A percentile compares a stretch with the other conserved stretches of the same genome.
These are phyloP conservation scores for Chymomyza amoena DNA, from an alignment of 2,888 invertebrate genomes.

Conservation along the genomic window DNA sequence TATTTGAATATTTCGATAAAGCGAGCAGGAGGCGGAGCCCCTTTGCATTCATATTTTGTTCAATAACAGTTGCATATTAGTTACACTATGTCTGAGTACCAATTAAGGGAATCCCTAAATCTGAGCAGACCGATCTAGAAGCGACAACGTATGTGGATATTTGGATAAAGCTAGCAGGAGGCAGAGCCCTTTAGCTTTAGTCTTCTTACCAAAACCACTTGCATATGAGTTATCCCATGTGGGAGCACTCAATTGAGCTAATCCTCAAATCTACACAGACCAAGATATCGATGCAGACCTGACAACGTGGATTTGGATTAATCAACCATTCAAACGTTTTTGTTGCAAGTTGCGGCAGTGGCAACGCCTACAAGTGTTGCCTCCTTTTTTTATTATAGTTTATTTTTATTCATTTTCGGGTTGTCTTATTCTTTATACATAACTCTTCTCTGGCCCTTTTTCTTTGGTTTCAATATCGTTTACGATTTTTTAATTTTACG, in stretches of 20 bases:
- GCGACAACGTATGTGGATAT: not conserved
- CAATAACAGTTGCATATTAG: not conserved
- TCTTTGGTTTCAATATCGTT: slow-evolving; percentile 5
- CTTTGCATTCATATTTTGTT: not conserved
- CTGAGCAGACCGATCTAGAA: not conserved
- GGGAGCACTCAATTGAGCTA: not conserved
- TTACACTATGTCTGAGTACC: not conserved
- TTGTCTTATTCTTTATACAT: not conserved
- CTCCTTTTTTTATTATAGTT: not conserved
- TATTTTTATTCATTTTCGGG: not conserved
- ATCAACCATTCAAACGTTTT: not conserved
- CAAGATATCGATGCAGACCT: not conserved
- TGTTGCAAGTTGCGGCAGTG: not conserved
- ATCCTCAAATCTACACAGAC: not conserved
- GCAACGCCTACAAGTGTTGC: not conserved
- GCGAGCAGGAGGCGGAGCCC: too few relatives aligned
- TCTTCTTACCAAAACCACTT: not conserved
- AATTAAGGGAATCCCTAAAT: not conserved
- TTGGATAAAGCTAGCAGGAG: too few relatives aligned
- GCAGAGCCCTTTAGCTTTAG: too few relatives aligned
- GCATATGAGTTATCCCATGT: not conserved
- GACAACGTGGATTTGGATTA: not conserved
- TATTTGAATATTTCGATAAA: too few relatives aligned
- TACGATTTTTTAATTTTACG: slow-evolving; percentile 65
- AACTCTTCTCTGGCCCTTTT: not conserved